Evolutionary conservation across 2,888 invertebrate species (phyloP).

Genomic region (Malthinus seriepunctatus): DNA sequence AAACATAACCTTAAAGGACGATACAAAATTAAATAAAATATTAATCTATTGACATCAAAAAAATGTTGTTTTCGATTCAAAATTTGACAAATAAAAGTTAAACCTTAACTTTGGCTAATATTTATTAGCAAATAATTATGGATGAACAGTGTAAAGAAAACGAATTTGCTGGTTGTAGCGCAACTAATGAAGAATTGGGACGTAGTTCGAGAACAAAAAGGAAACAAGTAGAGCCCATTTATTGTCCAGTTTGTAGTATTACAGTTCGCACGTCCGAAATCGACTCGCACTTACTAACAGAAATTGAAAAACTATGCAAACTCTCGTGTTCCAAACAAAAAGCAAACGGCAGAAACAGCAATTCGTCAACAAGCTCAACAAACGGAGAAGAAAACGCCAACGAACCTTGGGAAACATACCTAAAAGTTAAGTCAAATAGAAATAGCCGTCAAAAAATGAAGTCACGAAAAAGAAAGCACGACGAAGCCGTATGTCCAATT

Average conservation of each 20-base stretch:
- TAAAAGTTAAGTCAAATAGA: conserved; percentile 73
- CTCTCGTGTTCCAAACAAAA: conserved; percentile 52
- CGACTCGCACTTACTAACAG: conserved; percentile 79
- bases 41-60: conserved; percentile 6
- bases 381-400: conserved; percentile 57
- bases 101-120: background rate
- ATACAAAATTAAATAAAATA: background rate
- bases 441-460: conserved; percentile 68
- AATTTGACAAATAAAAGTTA: background rate
- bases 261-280: conserved; percentile 81
- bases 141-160: conserved; percentile 13
- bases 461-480: conserved; percentile 68
- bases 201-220: conserved; percentile 60
- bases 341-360: conserved; percentile 48
- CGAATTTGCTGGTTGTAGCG: conserved; percentile 12
- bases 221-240: conserved; percentile 69
- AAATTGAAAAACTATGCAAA: conserved; percentile 74
- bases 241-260: conserved; percentile 88
- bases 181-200: conserved; percentile 45
- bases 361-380: conserved; percentile 55
- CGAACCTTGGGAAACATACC: conserved; percentile 74
- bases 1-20: background rate
- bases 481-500: conserved; percentile 76
- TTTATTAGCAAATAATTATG: conserved; percentile 13
- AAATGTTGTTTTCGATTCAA: background rate